Percentiles rank a stretch among this genome's conserved stretches.
These are phyloP conservation scores for Himalopsyche kuldschensis DNA, from an alignment of 2,888 invertebrate species.

Conservation along the genomic window DNA sequence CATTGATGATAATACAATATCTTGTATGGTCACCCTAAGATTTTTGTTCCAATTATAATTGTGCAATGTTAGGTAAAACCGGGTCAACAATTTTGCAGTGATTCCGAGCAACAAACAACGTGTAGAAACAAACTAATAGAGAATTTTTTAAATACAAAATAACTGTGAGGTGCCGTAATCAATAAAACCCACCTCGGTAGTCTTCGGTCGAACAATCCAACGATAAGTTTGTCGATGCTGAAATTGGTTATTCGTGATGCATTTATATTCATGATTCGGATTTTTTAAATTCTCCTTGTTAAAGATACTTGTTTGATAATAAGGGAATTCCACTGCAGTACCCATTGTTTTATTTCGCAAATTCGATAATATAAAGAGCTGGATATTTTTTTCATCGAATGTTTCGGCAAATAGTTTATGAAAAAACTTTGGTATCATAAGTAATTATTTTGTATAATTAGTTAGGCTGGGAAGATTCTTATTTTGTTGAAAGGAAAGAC, in stretches of 20 bases:
- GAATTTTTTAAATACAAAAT: constrained; percentile 28
- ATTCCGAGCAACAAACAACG: constrained; percentile 11
- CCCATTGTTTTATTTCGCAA: background rate
- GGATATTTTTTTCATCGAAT: too few relatives aligned
- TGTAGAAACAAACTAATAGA: constrained; percentile 28
- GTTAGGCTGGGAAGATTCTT: too few relatives aligned
- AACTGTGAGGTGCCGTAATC: constrained; percentile 24
- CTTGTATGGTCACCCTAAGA: background rate
- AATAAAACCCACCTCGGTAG: constrained; percentile 19
- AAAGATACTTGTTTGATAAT: background rate
- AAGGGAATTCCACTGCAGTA: background rate
- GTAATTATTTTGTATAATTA: too few relatives aligned
- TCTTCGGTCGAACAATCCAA: background rate
- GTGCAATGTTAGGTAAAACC: constrained; percentile 23
- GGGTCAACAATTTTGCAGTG: constrained; percentile 32
- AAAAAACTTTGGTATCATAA: too few relatives aligned
- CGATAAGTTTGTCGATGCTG: constrained; percentile 6
- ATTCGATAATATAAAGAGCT: background rate
- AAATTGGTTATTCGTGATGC: constrained; percentile 24
- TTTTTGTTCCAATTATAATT: constrained; percentile 7
- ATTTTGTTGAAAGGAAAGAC: too few relatives aligned
- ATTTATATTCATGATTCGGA: constrained; percentile 27
- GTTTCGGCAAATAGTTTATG: too few relatives aligned
- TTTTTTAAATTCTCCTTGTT: constrained; percentile 3
- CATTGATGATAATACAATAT: background rate